Conservation (phyloP, 2,888 invertebrate genomes). For the Thelaira solivaga region DNA sequence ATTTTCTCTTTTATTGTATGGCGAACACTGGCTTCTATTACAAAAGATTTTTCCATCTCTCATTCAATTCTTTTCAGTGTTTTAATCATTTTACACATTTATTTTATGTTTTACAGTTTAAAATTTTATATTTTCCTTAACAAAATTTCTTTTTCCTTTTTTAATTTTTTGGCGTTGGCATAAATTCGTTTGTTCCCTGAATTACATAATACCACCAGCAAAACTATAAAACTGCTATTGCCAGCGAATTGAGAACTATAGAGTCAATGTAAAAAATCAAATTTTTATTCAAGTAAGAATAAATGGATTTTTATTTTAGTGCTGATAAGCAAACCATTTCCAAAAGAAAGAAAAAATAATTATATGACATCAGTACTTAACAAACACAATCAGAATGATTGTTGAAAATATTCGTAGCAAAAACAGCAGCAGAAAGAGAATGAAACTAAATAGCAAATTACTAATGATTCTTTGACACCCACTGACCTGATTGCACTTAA, state of each 20-base stretch:
- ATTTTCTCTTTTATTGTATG: too few species aligned
- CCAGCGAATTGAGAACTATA: constrained; percentile 1
- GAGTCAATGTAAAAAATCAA: background rate
- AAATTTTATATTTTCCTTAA: too few species aligned
- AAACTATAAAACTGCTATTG: too few species aligned
- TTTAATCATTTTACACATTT: too few species aligned
- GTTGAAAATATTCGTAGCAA: constrained; percentile 40
- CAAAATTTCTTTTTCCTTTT: too few species aligned
- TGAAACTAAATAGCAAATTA: constrained; percentile 38
- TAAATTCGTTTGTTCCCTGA: too few species aligned
- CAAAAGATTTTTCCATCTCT: too few species aligned
- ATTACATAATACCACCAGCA: too few species aligned
- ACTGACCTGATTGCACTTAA: constrained; percentile 52
- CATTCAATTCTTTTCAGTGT: too few species aligned
- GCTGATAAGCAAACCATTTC: constrained; percentile 20
- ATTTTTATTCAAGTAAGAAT: background rate
- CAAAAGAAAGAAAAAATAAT: constrained; percentile 1
- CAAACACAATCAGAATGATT: constrained; percentile 56
- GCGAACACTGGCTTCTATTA: too few species aligned
- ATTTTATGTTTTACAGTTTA: too few species aligned
- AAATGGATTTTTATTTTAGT: background rate
- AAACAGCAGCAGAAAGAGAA: constrained; percentile 12
- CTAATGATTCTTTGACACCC: constrained; percentile 55
- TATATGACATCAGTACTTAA: constrained; percentile 17
- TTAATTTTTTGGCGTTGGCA: too few species aligned